Evolutionary conservation across 1,140 invertebrate species (phyloP).

Genomic region (Diorhabda elongata): DNA sequence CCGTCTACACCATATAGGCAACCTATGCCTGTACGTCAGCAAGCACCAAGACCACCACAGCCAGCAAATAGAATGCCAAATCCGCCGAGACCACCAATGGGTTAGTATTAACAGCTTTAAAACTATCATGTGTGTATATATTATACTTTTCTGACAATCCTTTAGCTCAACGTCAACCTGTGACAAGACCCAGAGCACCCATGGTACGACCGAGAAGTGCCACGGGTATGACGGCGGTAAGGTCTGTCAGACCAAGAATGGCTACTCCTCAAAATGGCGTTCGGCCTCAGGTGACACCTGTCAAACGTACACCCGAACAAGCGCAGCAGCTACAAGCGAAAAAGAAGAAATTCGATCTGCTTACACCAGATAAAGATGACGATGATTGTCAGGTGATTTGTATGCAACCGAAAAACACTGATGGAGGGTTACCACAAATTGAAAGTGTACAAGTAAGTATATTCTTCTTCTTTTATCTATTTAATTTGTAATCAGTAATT

Average conservation of each 20-base stretch:
- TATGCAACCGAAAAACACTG: slow-evolving; percentile 66
- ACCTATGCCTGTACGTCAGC: slow-evolving; percentile 26
- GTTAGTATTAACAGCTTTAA: slow-evolving; percentile 2
- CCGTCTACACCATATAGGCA: slow-evolving; percentile 23
- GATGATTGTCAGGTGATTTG: slow-evolving; percentile 64
- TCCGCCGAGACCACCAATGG: slow-evolving; percentile 20
- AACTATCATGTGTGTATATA: not conserved
- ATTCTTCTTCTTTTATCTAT: slow-evolving; percentile 4
- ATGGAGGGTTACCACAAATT: slow-evolving; percentile 61
- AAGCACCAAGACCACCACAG: slow-evolving; percentile 24
- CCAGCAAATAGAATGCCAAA: slow-evolving; percentile 31
- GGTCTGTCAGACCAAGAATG: slow-evolving; percentile 28
- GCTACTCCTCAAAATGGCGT: slow-evolving; percentile 22
- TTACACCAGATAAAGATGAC: slow-evolving; percentile 58
- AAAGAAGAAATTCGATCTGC: slow-evolving; percentile 52
- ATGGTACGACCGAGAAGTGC: slow-evolving; percentile 31
- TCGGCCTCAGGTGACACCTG: slow-evolving; percentile 21
- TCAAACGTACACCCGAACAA: slow-evolving; percentile 33
- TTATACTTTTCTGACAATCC: not conserved
- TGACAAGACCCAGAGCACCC: slow-evolving; percentile 30
- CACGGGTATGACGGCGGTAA: slow-evolving; percentile 13
- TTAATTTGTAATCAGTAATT: not conserved
- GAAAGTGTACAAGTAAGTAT: slow-evolving; percentile 61
- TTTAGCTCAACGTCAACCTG: slow-evolving; percentile 18
- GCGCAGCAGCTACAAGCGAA: slow-evolving; percentile 38